Percentiles rank a stretch among this genome's conserved stretches.
These are phyloP conservation scores for Bathybates hornii DNA, from an alignment of 2,113 vertebrate genomes.

Conservation along the genomic window DNA sequence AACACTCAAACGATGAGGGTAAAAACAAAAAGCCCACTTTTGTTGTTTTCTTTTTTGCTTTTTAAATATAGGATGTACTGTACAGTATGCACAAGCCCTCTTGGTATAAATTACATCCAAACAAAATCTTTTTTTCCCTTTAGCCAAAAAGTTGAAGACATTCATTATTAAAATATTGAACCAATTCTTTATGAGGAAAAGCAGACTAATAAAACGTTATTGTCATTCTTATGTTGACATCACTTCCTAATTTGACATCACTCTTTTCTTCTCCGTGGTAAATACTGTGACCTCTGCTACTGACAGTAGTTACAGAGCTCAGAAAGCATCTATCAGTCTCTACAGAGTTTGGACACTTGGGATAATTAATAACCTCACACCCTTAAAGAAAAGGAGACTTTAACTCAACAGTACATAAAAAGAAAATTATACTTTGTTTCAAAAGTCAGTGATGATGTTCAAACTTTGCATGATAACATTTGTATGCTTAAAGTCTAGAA, in stretches of 20 bases:
- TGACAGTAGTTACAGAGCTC: slow-evolving; percentile 10
- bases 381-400: neutral
- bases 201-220: neutral
- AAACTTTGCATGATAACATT: neutral
- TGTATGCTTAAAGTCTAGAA: neutral
- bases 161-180: slow-evolving; percentile 37
- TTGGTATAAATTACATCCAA: slow-evolving; percentile 19
- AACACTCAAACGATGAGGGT: slow-evolving; percentile 33
- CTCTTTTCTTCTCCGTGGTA: neutral
- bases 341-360: neutral
- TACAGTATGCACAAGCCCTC: slow-evolving; percentile 39
- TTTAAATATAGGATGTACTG: neutral
- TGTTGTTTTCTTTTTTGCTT: neutral
- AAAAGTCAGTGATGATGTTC: neutral
- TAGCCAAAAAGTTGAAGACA: slow-evolving; percentile 15
- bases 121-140: neutral
- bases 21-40: slow-evolving; percentile 14
- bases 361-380: neutral
- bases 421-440: neutral
- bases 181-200: neutral
- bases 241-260: slow-evolving; percentile 48
- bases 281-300: neutral
- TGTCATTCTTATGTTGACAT: slow-evolving; percentile 26
- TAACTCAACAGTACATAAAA: neutral
- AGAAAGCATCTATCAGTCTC: neutral